These are phyloP conservation scores for Diarsia mendica DNA, from an alignment of 2,888 invertebrate species.

Conservation along the genomic window DNA sequence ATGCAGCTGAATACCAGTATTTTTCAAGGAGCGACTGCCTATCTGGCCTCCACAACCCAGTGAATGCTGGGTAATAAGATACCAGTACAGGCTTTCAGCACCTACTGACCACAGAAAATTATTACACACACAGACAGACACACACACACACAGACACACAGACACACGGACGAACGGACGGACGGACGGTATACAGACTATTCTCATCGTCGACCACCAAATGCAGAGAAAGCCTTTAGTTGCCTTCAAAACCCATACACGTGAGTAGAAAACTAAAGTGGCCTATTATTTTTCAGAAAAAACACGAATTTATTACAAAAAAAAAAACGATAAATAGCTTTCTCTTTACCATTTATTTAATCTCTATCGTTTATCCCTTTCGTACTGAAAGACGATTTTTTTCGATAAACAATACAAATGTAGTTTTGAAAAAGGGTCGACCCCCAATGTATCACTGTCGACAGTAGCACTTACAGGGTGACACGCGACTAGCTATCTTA, in stretches of 20 bases:
- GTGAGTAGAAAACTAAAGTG: neutral
- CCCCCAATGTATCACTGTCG: constrained; percentile 39
- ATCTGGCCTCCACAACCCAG: no score
- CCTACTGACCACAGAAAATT: no score
- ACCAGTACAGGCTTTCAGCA: no score
- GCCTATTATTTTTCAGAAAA: neutral
- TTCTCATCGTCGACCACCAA: no score
- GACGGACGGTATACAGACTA: no score
- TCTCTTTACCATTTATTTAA: neutral
- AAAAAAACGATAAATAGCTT: neutral
- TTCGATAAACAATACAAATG: constrained; percentile 32
- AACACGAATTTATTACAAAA: neutral
- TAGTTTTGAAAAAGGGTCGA: constrained; percentile 34
- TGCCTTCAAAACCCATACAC: neutral
- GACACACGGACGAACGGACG: no score
- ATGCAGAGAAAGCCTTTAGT: no score
- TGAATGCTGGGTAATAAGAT: no score
- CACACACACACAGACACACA: no score
- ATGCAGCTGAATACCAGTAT: no score
- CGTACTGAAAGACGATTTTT: constrained; percentile 6
- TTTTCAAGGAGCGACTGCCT: no score
- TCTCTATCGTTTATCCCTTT: constrained; percentile 33
- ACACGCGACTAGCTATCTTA: constrained; percentile 17
- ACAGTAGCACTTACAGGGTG: constrained; percentile 14
- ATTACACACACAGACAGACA: no score